phyloP scores from a whole-genome alignment of 2,113 vertebrate genomes.

The Varanus salvator region DNA sequence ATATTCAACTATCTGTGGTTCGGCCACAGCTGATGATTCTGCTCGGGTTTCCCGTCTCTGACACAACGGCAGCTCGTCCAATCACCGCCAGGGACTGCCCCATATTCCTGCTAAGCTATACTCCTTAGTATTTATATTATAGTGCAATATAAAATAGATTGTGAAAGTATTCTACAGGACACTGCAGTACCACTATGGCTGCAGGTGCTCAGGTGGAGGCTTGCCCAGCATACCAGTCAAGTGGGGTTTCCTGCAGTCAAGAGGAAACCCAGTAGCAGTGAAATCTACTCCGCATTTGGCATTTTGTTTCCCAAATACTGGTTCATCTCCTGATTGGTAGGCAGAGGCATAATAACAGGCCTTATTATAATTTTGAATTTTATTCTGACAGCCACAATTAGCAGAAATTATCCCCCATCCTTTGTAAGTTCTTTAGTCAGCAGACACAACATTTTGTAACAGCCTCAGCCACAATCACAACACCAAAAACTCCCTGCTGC shows the following conservation, averaged over 20 bases:
- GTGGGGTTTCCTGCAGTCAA: background rate
- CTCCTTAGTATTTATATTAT: too few species aligned
- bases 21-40: background rate
- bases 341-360: conserved; percentile 62
- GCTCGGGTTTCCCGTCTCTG: background rate
- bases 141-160: background rate
- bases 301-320: conserved; percentile 57
- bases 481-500: conserved; percentile 40
- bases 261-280: conserved; percentile 10
- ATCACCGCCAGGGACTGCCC: background rate
- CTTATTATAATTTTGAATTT: conserved; percentile 65
- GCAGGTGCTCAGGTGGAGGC: background rate
- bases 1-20: background rate
- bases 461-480: conserved; percentile 67
- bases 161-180: background rate
- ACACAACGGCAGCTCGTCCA: background rate
- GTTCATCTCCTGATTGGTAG: conserved; percentile 60
- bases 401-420: conserved; percentile 56
- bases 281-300: conserved; percentile 38
- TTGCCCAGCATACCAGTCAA: background rate
- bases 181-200: background rate
- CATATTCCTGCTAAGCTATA: too few species aligned
- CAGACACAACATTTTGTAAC: conserved; percentile 52
- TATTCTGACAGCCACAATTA: conserved; percentile 74
- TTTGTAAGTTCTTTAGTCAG: conserved; percentile 67